phyloP scores from a whole-genome alignment of 2,113 vertebrate species.

The Catharus fuscescens region DNA sequence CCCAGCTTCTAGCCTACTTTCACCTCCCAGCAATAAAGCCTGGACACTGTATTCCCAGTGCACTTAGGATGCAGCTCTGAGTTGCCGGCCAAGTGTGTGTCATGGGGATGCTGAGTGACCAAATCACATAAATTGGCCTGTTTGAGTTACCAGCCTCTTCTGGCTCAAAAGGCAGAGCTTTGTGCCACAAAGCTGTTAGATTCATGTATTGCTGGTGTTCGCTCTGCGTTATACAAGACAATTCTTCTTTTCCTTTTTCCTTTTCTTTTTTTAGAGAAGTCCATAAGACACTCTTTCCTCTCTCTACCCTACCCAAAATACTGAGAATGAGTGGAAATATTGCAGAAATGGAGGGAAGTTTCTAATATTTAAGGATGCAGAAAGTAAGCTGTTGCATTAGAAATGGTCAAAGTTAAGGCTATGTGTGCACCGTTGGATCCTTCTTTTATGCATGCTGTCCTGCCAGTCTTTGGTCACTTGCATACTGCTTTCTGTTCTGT shows the following conservation, averaged over 20 bases:
- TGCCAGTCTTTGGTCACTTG: background rate
- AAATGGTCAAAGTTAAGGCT: background rate
- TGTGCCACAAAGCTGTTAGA: background rate
- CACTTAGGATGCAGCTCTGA: rapidly evolving
- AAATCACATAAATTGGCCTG: background rate
- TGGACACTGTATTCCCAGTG: rapidly evolving
- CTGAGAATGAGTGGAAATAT: background rate
- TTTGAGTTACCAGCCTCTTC: background rate
- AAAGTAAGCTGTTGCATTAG: background rate
- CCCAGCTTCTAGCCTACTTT: background rate
- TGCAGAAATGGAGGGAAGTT: background rate
- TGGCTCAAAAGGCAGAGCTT: background rate
- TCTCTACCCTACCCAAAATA: background rate
- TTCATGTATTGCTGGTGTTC: background rate
- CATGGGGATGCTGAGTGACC: background rate
- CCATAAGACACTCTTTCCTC: background rate
- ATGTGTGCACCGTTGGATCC: background rate
- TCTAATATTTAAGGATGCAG: background rate
- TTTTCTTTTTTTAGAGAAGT: background rate
- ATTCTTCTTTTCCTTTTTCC: background rate
- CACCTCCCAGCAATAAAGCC: background rate
- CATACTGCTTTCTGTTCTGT: background rate
- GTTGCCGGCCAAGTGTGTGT: background rate
- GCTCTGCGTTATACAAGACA: background rate
- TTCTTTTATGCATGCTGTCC: background rate